Evolutionary conservation across 2,888 invertebrate species (phyloP), one percentile per base, ranked within the genome.

Genomic region (Lordiphosa andalusiaca): DNA sequence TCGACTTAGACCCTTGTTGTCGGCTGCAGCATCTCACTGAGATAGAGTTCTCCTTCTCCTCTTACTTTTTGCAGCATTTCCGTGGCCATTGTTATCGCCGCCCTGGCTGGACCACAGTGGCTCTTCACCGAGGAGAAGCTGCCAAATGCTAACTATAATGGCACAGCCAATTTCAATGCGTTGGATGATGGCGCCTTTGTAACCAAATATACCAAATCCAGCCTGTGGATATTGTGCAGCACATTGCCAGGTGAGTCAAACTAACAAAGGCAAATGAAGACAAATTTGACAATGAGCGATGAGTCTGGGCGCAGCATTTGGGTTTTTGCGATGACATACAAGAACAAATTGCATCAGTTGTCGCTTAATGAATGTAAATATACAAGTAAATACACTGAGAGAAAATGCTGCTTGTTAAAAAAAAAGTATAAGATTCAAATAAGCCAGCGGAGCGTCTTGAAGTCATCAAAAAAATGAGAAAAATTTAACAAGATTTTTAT

Each of bases 101-200:
- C 90, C 9, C 58, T 90, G 63, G 90, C 90, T n/a, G 90, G 90
- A 6, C 90, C 90, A 12, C 94, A 95, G 90, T 97, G 97, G 97
- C 91, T 97, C 21, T 93, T 94, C 74, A 96, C 96, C 3, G 94
- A 95, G 87, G 96, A 97, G 89, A 95, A 94, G 88, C 93, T 96
- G 91, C 92, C 93, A 57, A 95, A 94, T 89, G 92, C 93, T 9
- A 90, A 91, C 49, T 94, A 93, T 89, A 96, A 96, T 88, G 94
- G 95, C 5, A 95, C 95, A 12, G 86, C 88, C 25, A 89, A 89
- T 64, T 89, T 87, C 51, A 87, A 89, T 65, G 85, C 78, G 10
- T 67, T 86, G 53, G 89, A 90, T 63, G 89, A 90, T 67, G 89
- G 89, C 49, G 89, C 87, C 64, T 89, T 87, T 66, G 76, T 89